Evolutionary conservation across 64 coral and sea anemone species (phyloP).

Genomic region (Actinia tenebrosa): DNA sequence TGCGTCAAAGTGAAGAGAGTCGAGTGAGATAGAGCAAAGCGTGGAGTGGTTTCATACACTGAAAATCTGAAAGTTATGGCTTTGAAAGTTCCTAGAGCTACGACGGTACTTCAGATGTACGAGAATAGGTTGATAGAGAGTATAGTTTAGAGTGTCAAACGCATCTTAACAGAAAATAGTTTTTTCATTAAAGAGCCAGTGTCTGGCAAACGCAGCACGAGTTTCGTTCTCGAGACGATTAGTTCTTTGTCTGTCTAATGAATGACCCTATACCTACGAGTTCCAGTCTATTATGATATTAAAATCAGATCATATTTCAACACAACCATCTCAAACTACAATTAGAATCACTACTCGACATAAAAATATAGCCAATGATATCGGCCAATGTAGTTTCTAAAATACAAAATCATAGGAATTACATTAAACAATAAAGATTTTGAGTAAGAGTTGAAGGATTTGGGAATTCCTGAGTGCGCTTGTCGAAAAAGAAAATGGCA

Average conservation of each 20-base stretch:
- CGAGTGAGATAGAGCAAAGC: neutral
- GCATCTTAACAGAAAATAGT: neutral
- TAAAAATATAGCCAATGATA: neutral
- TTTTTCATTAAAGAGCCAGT: neutral
- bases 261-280: neutral
- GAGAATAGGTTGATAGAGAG: neutral
- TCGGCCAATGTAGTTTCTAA: neutral
- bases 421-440: neutral
- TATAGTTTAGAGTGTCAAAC: neutral
- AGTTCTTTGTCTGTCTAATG: neutral
- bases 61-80: neutral
- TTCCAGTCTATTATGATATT: neutral
- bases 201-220: neutral
- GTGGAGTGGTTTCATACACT: neutral
- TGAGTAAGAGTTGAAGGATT: neutral
- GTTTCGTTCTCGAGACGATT: neutral
- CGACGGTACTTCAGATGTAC: neutral
- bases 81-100: neutral
- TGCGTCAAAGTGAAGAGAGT: neutral
- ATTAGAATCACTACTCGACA: neutral
- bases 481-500: neutral
- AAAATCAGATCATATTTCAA: conserved; percentile 9
- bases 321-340: neutral
- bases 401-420: neutral
- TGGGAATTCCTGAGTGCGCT: neutral